phyloP scores from a whole-genome alignment of 2,113 vertebrate species.

The Orthonyx spaldingii region DNA sequence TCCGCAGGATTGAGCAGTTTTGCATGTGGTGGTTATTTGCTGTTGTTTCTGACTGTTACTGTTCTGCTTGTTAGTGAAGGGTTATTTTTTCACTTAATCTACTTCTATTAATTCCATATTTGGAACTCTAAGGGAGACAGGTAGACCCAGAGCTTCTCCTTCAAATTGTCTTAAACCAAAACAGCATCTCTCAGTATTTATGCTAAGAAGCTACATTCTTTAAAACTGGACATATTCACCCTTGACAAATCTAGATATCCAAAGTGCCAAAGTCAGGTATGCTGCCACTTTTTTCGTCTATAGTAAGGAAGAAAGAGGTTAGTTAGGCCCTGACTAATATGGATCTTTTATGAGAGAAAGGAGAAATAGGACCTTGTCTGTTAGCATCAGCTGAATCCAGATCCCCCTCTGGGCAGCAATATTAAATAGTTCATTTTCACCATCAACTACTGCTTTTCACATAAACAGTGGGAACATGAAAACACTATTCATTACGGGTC shows the following conservation, averaged over 20 bases:
- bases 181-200: background rate
- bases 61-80: background rate
- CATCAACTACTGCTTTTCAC: background rate
- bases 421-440: background rate
- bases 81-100: background rate
- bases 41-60: background rate
- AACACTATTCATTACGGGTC: background rate
- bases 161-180: background rate
- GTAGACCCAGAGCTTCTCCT: background rate
- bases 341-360: background rate
- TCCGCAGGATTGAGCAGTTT: background rate
- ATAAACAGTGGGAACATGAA: background rate
- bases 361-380: background rate
- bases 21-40: background rate
- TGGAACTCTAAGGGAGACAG: background rate
- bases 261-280: background rate
- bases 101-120: background rate
- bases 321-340: background rate
- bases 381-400: background rate
- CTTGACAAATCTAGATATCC: background rate
- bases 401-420: background rate
- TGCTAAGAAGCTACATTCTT: background rate
- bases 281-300: background rate
- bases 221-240: background rate
- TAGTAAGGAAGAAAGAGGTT: background rate